Conservation (phyloP, 2,113 vertebrate species). For the Grammomys surdaster region DNA sequence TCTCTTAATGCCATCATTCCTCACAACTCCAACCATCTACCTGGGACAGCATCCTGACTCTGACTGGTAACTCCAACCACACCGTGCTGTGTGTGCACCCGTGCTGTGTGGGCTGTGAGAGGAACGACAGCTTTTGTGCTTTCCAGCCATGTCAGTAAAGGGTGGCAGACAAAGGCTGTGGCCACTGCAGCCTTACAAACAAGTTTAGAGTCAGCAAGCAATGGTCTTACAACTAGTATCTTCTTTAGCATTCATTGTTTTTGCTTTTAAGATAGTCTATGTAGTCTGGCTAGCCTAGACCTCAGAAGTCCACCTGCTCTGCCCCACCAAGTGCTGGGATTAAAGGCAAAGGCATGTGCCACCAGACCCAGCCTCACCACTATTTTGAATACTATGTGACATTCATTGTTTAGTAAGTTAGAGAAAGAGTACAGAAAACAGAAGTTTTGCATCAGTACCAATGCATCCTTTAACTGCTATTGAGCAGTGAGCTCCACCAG, state of each 20-base stretch:
- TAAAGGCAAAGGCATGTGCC: not conserved
- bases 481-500: not conserved
- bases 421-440: not conserved
- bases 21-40: not conserved
- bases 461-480: not conserved
- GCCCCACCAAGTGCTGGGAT: not conserved
- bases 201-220: not conserved
- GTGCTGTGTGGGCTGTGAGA: not conserved
- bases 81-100: not conserved
- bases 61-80: not conserved
- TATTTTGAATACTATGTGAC: not conserved
- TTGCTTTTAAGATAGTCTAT: not conserved
- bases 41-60: not conserved
- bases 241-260: not conserved
- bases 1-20: not conserved
- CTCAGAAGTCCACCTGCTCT: not conserved
- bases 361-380: not conserved
- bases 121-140: not conserved
- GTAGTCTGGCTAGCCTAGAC: not conserved
- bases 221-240: not conserved
- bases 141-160: constrained; percentile 1
- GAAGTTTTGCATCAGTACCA: not conserved
- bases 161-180: not conserved
- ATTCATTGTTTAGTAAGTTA: not conserved
- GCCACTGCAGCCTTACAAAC: not conserved